Base-by-base conservation (phyloP, 92 coral and sea anemone species). In the Porites rus region DNA sequence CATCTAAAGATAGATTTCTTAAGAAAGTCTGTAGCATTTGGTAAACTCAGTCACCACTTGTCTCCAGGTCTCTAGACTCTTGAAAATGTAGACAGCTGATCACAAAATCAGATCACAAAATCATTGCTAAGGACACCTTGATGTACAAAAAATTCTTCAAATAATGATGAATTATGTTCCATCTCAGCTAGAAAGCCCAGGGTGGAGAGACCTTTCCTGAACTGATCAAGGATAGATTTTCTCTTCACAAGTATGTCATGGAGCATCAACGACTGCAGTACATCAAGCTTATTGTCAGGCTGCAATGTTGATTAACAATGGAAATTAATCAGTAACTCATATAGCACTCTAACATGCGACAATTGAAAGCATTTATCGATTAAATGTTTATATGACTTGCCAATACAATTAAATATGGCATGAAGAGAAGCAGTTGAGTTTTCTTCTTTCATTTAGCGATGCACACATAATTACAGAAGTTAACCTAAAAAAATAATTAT, bases 141-240 rank as follows among this genome's bases (percentile, higher is more conserved):
- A 60, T 89, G 93, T 28, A 86, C 79, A 63, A 86, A 86, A 50
- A 65, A 75, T 22, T 83, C 74, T 73, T 90, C 87, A 90, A 90
- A 90, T 60, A 86, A n/a, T 54, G 28, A 18, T 74, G 93, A 84
- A 69, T 90, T 82, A 62, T 86, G 67, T 60, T 81, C 93, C 25
- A 90, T 86, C 14, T 75, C 90, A 65, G 18, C 43, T 74, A 90
- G 69, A 53, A 90, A 80, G 64, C 82, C 90, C 43, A 86, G 87
- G 73, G 81, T 90, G 51, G 18, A 66, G 46, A 90, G 84, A 25
- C 93, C 93, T 77, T 87, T 87, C 28, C 91, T 58, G 22, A 91
- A 66, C 88, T 91, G 93, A 77, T 91, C 93, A 14, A 91, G 85
- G 22, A 80, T 64, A 7, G 81, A 71, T 58, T 86, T 87, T 65